Conservation (phyloP, 2,888 invertebrate species). For the Elaeidobius kamerunicus region DNA sequence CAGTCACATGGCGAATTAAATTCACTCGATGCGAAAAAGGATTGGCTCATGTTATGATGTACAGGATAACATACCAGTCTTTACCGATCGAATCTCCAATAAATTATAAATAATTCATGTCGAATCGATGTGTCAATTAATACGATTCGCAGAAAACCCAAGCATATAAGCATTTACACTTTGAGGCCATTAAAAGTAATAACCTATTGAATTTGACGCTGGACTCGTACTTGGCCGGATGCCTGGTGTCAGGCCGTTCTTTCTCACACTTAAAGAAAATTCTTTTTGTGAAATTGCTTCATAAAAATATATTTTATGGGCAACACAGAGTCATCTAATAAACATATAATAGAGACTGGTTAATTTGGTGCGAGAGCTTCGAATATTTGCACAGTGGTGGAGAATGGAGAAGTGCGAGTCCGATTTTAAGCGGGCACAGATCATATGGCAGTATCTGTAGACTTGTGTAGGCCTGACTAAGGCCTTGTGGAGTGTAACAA, state of each 20-base stretch:
- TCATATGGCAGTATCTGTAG: too few species aligned
- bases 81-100: too few species aligned
- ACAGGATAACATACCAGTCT: too few species aligned
- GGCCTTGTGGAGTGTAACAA: too few species aligned
- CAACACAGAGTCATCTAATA: slow-evolving; percentile 11
- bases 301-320: slow-evolving; percentile 17
- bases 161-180: slow-evolving; percentile 18
- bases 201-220: slow-evolving; percentile 17
- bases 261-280: slow-evolving; percentile 23
- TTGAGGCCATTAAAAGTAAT: slow-evolving; percentile 15
- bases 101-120: background rate
- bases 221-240: background rate
- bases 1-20: too few species aligned
- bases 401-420: too few species aligned
- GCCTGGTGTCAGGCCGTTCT: slow-evolving; percentile 6
- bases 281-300: slow-evolving; percentile 11
- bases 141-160: background rate
- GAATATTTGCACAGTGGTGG: slow-evolving; percentile 3
- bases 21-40: too few species aligned
- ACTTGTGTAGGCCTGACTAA: too few species aligned
- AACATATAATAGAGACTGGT: slow-evolving; percentile 11
- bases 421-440: too few species aligned
- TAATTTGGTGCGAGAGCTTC: slow-evolving; percentile 7
- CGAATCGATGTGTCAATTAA: slow-evolving; percentile 3
- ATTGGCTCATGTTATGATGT: too few species aligned